phyloP scores from a whole-genome alignment of 2,888 invertebrate genomes.

The Gastracanthus pulcherrimus region DNA sequence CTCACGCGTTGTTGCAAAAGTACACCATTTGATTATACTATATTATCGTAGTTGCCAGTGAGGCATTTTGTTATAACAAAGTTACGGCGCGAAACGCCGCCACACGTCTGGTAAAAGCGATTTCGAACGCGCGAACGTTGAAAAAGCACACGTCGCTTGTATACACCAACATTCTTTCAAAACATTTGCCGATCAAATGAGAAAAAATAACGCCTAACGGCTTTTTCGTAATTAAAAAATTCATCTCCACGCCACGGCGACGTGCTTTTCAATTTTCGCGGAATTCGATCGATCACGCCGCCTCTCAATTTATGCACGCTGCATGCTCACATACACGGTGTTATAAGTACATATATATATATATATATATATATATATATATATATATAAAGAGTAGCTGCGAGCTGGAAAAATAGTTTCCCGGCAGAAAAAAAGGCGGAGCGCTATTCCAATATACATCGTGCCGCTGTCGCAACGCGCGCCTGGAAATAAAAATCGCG shows the following conservation, averaged over 20 bases:
- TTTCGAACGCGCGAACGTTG: slow-evolving; percentile 15
- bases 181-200: background rate
- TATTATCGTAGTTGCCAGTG: slow-evolving; percentile 25
- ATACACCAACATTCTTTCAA: background rate
- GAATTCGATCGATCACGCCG: slow-evolving; percentile 33
- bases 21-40: background rate
- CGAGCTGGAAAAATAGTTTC: slow-evolving; percentile 13
- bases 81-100: background rate
- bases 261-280: slow-evolving; percentile 37
- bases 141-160: background rate
- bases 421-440: background rate
- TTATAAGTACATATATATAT: background rate
- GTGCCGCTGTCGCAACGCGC: background rate
- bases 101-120: slow-evolving; percentile 17
- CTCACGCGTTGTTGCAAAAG: slow-evolving; percentile 13
- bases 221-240: background rate
- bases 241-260: background rate
- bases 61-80: background rate
- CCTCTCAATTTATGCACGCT: slow-evolving; percentile 56
- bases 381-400: slow-evolving; percentile 3
- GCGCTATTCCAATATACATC: slow-evolving; percentile 1
- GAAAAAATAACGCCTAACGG: background rate
- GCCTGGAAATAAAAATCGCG: background rate
- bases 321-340: slow-evolving; percentile 56
- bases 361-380: background rate